These are phyloP conservation scores for Talpa occidentalis DNA, from an alignment of 2,113 vertebrate genomes.

Conservation along the genomic window DNA sequence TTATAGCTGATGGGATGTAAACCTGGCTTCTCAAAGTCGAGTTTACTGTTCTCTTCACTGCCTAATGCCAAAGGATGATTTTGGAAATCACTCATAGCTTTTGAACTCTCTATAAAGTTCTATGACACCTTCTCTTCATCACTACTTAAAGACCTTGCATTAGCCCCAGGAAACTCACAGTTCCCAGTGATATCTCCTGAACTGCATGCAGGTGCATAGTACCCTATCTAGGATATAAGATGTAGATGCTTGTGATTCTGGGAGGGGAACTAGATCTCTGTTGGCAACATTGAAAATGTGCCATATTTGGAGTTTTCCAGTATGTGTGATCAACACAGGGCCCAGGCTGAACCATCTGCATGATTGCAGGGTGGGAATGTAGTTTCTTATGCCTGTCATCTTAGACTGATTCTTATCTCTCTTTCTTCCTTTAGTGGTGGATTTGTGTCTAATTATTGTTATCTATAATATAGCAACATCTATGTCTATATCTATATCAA, in stretches of 20 bases:
- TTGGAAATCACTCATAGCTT: background rate
- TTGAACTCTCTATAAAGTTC: background rate
- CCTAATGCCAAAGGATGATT: background rate
- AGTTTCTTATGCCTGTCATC: background rate
- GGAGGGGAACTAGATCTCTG: background rate
- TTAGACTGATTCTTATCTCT: background rate
- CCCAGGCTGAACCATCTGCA: background rate
- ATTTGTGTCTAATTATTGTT: background rate
- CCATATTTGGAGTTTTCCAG: background rate
- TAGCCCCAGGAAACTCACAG: background rate
- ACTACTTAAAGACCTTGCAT: background rate
- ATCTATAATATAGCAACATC: background rate
- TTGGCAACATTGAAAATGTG: background rate
- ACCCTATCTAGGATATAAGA: background rate
- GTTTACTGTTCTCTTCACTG: background rate
- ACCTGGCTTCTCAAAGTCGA: background rate
- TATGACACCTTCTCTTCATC: background rate
- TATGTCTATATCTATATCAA: background rate
- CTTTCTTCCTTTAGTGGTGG: background rate
- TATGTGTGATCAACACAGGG: background rate
- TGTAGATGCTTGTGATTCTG: background rate
- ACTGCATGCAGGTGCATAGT: background rate
- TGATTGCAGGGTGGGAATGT: background rate
- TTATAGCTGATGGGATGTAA: background rate
- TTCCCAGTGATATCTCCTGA: background rate